These are phyloP conservation scores for Tinea pellionella DNA, from an alignment of 2,888 invertebrate species.

Conservation along the genomic window DNA sequence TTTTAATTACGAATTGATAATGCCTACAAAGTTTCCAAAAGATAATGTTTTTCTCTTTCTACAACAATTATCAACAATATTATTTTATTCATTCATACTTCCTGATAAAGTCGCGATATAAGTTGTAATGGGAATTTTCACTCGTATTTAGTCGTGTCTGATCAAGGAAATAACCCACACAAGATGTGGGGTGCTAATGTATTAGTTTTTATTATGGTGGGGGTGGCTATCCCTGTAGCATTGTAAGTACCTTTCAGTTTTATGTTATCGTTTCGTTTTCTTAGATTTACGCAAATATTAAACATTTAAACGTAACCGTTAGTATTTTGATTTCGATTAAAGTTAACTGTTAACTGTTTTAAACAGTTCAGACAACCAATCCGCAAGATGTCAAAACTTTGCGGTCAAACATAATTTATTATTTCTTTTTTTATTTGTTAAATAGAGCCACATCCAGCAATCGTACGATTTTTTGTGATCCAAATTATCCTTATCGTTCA, in stretches of 20 bases:
- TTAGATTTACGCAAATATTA: not conserved
- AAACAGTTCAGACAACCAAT: too few species aligned
- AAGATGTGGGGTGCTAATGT: not conserved
- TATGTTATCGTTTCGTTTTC: not conserved
- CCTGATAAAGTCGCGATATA: not conserved
- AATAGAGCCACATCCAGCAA: not conserved
- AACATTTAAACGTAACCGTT: too few species aligned
- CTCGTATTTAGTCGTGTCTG: not conserved
- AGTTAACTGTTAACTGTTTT: too few species aligned
- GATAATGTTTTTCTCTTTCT: not conserved
- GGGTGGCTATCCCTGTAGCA: not conserved
- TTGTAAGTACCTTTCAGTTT: not conserved
- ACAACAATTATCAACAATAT: not conserved
- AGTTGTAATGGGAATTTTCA: not conserved
- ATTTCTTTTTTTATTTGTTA: too few species aligned
- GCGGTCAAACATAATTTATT: too few species aligned
- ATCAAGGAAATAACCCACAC: not conserved
- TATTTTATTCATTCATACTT: not conserved
- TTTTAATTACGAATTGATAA: not conserved
- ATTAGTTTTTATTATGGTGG: not conserved
- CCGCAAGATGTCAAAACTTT: too few species aligned
- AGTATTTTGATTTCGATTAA: too few species aligned
- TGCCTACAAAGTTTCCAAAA: not conserved
- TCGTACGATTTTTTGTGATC: conserved; percentile 12
- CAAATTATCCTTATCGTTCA: conserved; percentile 64